Evolutionary conservation across 2,888 invertebrate genomes (phyloP), one percentile per base, ranked within the genome.

Genomic region (Campoplex nolae): DNA sequence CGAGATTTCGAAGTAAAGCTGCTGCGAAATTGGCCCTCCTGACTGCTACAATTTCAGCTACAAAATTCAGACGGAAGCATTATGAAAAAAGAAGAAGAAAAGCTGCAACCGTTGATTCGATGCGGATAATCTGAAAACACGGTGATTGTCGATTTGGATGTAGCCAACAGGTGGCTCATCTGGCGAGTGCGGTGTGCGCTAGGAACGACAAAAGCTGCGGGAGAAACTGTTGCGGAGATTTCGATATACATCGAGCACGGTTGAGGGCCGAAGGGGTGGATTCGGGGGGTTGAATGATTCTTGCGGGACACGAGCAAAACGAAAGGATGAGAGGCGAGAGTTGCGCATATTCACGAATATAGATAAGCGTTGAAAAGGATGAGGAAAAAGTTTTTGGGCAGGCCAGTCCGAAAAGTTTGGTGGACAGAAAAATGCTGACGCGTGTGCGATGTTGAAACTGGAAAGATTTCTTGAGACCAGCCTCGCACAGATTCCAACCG

Each of bases 131-230:
- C 48, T 48, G 58, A 80, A 76, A 86, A 83, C 83, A 76, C 65
- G 73, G 58, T 83, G 77, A 84, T 86, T 68, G 83, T 81, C 76
- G 77, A 84, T 76, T 80, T 58, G 32, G 62, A 23, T 35, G 18
- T 79, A 79, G 82, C 65, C 88, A 88, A 88, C 88, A 88, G 88
- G 88, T 88, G 86, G 88, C 75, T 70, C 65, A 42, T 73, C 58
- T 67, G 56, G 42, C 56, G 51, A 74, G 70, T 51, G 85, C 38
- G 58, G 80, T 48, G 35, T 35, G 16, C 8, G 48, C 67, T 54
- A 35, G 54, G 73, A 68, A 76, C 79, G 79, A 84, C 79, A 70
- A 62, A 62, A 87, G 77, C 75, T 68, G 54, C 18, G 62, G 73
- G 23, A 73, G 65, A 65, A 83, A 83, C 77, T 88, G 80, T 81